Conservation (phyloP, 2,888 invertebrate species). For the Hydropsyche betteni region DNA sequence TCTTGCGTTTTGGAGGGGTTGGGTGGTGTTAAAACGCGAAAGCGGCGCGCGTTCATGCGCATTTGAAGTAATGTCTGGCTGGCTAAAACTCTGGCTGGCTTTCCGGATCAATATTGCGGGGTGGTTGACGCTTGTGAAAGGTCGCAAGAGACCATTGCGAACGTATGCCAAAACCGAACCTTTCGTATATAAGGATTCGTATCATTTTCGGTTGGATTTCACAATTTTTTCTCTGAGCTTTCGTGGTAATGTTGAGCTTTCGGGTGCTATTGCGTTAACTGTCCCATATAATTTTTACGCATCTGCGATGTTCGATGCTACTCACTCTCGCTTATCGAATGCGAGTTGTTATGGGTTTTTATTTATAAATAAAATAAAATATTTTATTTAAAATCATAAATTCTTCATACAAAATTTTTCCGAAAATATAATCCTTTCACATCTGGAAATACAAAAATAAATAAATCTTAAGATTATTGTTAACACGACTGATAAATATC, state of each 20-base stretch:
- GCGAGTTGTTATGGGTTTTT: too few species aligned
- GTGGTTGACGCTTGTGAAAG: slow-evolving; percentile 37
- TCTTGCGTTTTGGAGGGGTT: background rate
- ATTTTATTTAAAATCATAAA: too few species aligned
- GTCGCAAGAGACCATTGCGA: slow-evolving; percentile 40
- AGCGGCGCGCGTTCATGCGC: slow-evolving; percentile 48
- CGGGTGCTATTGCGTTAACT: slow-evolving; percentile 37
- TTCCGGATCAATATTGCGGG: slow-evolving; percentile 51
- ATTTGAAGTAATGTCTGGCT: slow-evolving; percentile 42
- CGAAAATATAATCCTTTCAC: too few species aligned
- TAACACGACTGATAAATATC: too few species aligned
- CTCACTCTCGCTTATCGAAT: too few species aligned
- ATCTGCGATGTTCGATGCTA: slow-evolving; percentile 26
- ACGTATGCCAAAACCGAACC: background rate
- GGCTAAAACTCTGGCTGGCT: slow-evolving; percentile 40
- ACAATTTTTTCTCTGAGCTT: background rate
- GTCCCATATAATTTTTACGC: slow-evolving; percentile 40
- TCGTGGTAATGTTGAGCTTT: background rate
- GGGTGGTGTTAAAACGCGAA: slow-evolving; percentile 35
- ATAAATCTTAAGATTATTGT: too few species aligned
- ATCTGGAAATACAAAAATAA: too few species aligned
- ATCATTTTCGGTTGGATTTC: too few species aligned
- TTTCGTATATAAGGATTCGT: too few species aligned
- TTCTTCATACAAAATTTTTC: too few species aligned
- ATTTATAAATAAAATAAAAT: too few species aligned